phyloP scores from a whole-genome alignment of 2,113 vertebrate species.

The Vulpes ferrilata region DNA sequence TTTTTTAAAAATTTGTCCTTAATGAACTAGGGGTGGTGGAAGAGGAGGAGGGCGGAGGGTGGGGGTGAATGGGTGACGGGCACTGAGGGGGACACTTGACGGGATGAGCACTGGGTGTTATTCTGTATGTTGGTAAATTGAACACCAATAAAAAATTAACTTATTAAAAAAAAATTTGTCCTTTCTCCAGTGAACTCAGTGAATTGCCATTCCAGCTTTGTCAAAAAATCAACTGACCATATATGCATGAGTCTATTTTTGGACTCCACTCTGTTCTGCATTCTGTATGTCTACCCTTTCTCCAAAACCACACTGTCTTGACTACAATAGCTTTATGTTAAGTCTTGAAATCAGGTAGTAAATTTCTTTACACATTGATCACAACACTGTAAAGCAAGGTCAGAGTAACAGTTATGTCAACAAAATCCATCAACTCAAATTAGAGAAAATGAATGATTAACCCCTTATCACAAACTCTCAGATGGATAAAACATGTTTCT shows the following conservation, averaged over 20 bases:
- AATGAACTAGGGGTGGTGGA: too few species aligned
- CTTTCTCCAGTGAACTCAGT: background rate
- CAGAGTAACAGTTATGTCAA: background rate
- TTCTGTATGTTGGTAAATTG: too few species aligned
- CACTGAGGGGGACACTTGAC: too few species aligned
- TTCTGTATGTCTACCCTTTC: background rate
- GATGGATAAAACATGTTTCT: background rate
- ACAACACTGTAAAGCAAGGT: background rate
- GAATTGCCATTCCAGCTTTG: background rate
- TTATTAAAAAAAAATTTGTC: background rate
- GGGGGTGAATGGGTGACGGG: too few species aligned
- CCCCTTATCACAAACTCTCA: background rate
- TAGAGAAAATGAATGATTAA: background rate
- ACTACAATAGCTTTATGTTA: background rate
- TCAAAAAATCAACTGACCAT: background rate
- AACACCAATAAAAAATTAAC: too few species aligned
- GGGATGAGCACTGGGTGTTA: too few species aligned
- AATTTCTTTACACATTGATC: background rate
- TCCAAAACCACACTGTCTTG: background rate
- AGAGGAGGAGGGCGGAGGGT: too few species aligned
- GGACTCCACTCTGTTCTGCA: background rate
- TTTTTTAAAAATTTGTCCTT: background rate
- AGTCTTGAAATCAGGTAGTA: background rate
- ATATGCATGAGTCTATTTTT: background rate
- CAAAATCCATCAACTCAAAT: conserved; percentile 21